Evolutionary conservation across 2,113 vertebrate genomes (phyloP).

Genomic region (Phylloscopus whistleri): DNA sequence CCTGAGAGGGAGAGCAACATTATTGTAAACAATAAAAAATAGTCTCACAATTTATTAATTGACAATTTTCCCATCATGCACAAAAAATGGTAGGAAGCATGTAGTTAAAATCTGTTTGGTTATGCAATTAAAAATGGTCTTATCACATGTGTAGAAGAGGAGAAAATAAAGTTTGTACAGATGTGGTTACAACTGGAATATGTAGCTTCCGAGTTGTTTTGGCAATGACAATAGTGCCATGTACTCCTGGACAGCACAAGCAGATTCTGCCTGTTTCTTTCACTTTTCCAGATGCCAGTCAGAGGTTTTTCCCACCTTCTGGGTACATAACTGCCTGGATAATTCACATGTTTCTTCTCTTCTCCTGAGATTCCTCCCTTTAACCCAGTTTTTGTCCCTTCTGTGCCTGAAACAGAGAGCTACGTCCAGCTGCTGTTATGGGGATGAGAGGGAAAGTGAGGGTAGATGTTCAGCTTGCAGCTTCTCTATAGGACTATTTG

Average conservation of each 20-base stretch:
- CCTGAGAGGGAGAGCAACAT: neutral
- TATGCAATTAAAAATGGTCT: neutral
- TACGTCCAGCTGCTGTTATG: neutral
- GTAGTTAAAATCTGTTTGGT: neutral
- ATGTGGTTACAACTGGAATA: neutral
- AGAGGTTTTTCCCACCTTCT: neutral
- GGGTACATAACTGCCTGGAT: neutral
- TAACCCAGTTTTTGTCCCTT: neutral
- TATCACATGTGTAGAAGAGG: neutral
- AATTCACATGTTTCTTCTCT: neutral
- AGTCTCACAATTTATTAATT: fast-evolving
- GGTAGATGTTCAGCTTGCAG: neutral
- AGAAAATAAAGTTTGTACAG: neutral
- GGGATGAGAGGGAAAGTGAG: neutral
- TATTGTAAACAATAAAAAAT: neutral
- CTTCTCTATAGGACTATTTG: neutral
- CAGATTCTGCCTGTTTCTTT: neutral
- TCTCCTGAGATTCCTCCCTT: neutral
- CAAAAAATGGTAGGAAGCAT: neutral
- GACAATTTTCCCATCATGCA: neutral
- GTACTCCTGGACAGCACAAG: neutral
- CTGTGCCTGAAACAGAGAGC: neutral
- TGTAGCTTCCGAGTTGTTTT: neutral
- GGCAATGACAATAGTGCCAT: too few species aligned
- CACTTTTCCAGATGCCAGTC: neutral